phyloP scores from a whole-genome alignment of 2,888 invertebrate genomes.

The Tetragnatha montana region DNA sequence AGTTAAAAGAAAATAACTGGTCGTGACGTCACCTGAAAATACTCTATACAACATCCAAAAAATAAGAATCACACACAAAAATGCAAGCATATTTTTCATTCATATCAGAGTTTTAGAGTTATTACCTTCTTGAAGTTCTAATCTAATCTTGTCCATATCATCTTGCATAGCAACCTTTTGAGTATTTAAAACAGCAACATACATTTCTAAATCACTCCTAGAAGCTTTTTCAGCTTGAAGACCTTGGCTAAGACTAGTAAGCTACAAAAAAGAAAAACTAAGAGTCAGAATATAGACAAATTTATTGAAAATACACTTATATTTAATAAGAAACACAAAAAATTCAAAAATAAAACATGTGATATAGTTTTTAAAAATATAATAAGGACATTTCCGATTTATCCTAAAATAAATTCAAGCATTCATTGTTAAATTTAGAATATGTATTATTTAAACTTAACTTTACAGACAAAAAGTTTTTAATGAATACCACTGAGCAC shows the following conservation, averaged over 20 bases:
- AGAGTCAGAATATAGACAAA: background rate
- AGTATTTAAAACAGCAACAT: conserved; percentile 78
- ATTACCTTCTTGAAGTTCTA: conserved; percentile 76
- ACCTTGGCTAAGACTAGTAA: conserved; percentile 77
- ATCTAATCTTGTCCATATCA: conserved; percentile 77
- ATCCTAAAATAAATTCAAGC: too few species aligned
- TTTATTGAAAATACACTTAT: background rate
- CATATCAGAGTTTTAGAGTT: background rate
- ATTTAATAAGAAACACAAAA: background rate
- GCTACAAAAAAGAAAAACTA: conserved; percentile 73
- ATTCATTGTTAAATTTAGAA: too few species aligned
- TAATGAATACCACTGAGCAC: too few species aligned
- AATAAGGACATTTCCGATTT: too few species aligned
- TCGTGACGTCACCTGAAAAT: too few species aligned
- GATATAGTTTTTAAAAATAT: background rate
- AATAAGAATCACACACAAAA: background rate
- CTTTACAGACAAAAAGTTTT: too few species aligned
- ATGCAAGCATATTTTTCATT: background rate
- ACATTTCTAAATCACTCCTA: conserved; percentile 78
- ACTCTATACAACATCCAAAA: background rate
- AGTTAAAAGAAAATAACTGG: too few species aligned
- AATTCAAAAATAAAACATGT: too few species aligned
- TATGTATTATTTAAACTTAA: too few species aligned
- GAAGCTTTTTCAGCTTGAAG: conserved; percentile 78
- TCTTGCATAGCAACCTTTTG: conserved; percentile 78